Evolutionary conservation across 2,113 vertebrate genomes (phyloP).

Genomic region (Aphelocoma coerulescens): DNA sequence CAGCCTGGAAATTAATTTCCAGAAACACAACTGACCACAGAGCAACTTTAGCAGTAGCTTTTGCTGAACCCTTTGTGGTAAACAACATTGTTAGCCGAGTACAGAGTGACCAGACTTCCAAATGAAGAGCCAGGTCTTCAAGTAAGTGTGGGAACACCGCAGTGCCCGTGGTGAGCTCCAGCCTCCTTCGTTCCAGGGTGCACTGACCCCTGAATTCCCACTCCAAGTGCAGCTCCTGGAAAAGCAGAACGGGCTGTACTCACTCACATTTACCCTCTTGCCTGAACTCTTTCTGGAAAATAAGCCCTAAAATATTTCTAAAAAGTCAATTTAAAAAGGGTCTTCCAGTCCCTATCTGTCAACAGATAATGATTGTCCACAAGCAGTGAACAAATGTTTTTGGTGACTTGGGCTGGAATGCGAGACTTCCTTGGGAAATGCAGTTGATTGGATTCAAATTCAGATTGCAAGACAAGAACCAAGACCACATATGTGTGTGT

Average conservation of each 20-base stretch:
- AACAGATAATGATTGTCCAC: background rate
- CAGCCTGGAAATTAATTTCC: conserved; percentile 65
- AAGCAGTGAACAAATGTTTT: background rate
- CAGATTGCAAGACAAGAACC: background rate
- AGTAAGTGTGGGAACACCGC: background rate
- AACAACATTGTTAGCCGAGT: conserved; percentile 42
- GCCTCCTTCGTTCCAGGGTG: background rate
- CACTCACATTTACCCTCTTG: background rate
- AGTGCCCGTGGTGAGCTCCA: background rate
- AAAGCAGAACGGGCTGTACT: background rate
- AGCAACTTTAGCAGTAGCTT: conserved; percentile 49
- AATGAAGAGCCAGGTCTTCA: conserved; percentile 31
- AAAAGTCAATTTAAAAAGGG: background rate
- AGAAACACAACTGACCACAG: conserved; percentile 39
- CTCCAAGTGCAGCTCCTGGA: background rate
- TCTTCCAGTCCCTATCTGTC: background rate
- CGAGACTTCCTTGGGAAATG: background rate
- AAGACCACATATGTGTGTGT: background rate
- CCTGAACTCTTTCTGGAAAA: background rate
- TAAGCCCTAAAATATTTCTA: background rate
- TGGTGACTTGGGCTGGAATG: background rate
- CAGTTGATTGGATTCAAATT: background rate
- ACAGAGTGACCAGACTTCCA: conserved; percentile 33
- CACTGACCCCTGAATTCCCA: background rate
- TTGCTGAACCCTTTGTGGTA: conserved; percentile 33